phyloP scores from a whole-genome alignment of 1,140 invertebrate species.

The Hycleus phaleratus region DNA sequence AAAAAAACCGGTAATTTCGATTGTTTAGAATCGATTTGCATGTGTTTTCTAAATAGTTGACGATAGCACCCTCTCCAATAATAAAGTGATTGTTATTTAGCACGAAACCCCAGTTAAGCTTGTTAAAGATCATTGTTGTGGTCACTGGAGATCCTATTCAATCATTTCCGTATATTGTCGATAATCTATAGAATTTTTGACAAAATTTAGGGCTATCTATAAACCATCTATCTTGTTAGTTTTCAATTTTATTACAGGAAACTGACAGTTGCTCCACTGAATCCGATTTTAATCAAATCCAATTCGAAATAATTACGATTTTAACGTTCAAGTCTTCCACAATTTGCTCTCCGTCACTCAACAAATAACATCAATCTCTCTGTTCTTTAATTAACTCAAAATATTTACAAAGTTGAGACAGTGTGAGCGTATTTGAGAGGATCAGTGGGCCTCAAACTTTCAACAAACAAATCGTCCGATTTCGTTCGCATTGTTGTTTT shows the following conservation, averaged over 20 bases:
- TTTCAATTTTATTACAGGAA: slow-evolving; percentile 4
- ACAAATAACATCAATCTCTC: slow-evolving; percentile 18
- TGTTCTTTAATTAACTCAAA: slow-evolving; percentile 29
- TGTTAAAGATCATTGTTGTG: slow-evolving; percentile 14
- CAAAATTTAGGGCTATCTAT: slow-evolving; percentile 6
- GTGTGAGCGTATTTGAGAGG: background rate
- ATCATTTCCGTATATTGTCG: background rate
- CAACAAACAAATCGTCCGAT: background rate
- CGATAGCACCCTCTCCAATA: no score
- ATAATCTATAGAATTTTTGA: background rate
- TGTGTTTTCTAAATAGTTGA: no score
- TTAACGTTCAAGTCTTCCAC: background rate
- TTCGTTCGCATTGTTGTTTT: background rate
- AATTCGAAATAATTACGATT: background rate
- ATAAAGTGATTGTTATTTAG: no score
- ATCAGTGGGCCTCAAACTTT: background rate
- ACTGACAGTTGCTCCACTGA: background rate
- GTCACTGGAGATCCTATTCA: slow-evolving; percentile 4
- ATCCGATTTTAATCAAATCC: no score
- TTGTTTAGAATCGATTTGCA: no score
- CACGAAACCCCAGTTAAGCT: background rate
- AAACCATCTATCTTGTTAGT: slow-evolving; percentile 4
- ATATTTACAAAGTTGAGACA: slow-evolving; percentile 21
- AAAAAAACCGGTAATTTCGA: no score
- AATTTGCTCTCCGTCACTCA: slow-evolving; percentile 1